Percentiles rank a stretch among this genome's conserved stretches.
Conservation (phyloP, 2,113 vertebrate genomes). For the Phrynosoma platyrhinos region DNA sequence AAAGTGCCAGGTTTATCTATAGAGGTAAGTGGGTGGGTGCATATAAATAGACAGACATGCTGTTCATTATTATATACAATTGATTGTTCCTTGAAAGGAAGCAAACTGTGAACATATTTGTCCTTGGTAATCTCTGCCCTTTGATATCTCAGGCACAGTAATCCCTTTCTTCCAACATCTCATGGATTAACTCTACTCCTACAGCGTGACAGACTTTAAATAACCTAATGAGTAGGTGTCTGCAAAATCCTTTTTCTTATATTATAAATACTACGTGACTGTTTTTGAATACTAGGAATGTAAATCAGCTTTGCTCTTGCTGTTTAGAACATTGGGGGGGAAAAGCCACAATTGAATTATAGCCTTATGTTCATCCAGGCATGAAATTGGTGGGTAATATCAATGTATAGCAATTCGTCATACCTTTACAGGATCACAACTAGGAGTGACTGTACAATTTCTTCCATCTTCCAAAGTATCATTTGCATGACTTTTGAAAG, state of each 20-base stretch:
- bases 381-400: conserved; percentile 75
- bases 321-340: conserved; percentile 67
- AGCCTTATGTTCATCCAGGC: conserved; percentile 68
- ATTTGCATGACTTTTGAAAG: neutral
- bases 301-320: conserved; percentile 63
- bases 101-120: conserved; percentile 41
- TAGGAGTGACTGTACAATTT: conserved; percentile 39
- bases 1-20: conserved; percentile 28
- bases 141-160: conserved; percentile 59
- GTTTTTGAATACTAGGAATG: conserved; percentile 63
- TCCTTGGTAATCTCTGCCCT: conserved; percentile 51
- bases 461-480: conserved; percentile 31
- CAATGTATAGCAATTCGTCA: conserved; percentile 55
- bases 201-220: conserved; percentile 64
- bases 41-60: neutral
- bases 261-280: conserved; percentile 63
- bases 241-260: conserved; percentile 66
- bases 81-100: conserved; percentile 55
- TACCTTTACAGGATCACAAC: conserved; percentile 53
- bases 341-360: conserved; percentile 76
- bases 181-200: conserved; percentile 70
- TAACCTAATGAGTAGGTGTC: conserved; percentile 69
- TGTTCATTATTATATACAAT: conserved; percentile 43
- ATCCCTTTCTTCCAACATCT: conserved; percentile 63
- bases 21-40: neutral